Percentiles rank a stretch among this genome's conserved stretches.
Conservation (phyloP, 2,888 invertebrate genomes). For the Ectemnius cavifrons region DNA sequence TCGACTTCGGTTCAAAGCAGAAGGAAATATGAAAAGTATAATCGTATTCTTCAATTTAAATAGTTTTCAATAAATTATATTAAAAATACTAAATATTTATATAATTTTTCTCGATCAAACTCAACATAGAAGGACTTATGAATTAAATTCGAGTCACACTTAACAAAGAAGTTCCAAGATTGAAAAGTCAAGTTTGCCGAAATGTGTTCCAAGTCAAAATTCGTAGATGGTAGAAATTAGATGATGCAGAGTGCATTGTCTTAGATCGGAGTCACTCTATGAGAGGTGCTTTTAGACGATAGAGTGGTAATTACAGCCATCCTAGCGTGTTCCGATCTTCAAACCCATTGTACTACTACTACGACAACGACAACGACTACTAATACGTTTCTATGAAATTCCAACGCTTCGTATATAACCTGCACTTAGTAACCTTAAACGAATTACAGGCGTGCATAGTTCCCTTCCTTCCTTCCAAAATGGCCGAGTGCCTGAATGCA, state of each 20-base stretch:
- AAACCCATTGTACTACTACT: conserved; percentile 42
- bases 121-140: too few relatives aligned
- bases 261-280: conserved; percentile 27
- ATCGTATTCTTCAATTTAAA: too few relatives aligned
- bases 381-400: conserved; percentile 40
- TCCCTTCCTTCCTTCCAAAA: conserved; percentile 26
- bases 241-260: conserved; percentile 33
- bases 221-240: conserved; percentile 23
- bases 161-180: too few relatives aligned
- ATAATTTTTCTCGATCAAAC: too few relatives aligned
- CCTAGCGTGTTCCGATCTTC: conserved; percentile 33
- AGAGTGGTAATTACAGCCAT: conserved; percentile 49
- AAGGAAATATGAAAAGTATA: too few relatives aligned
- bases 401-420: conserved; percentile 29
- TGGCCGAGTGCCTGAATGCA: conserved; percentile 26
- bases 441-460: conserved; percentile 44
- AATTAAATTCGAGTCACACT: too few relatives aligned
- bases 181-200: too few relatives aligned
- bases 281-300: conserved; percentile 50
- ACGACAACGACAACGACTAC: not conserved
- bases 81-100: too few relatives aligned
- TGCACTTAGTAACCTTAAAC: conserved; percentile 57
- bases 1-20: too few relatives aligned
- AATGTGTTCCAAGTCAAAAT: not conserved
- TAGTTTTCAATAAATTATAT: too few relatives aligned